Evolutionary conservation across 2,797 vertebrate genomes (phyloP).

Genomic region (Hafferia zeledoni): DNA sequence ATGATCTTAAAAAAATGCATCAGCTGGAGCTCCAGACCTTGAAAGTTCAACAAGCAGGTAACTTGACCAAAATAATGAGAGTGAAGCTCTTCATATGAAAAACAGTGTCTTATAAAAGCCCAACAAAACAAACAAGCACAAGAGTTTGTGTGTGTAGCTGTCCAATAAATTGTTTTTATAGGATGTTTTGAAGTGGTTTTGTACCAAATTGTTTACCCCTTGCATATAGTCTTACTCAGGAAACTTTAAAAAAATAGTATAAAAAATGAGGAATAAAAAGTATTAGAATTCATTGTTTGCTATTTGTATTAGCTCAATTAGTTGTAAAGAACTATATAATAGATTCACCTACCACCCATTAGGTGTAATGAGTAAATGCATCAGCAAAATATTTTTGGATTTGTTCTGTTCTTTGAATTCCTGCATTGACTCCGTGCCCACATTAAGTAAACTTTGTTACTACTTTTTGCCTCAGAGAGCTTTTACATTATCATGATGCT

Average conservation of each 20-base stretch:
- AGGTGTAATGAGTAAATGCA: background rate
- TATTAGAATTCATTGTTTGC: background rate
- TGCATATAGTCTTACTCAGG: background rate
- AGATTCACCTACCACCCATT: background rate
- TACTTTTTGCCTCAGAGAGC: background rate
- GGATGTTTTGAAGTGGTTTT: background rate
- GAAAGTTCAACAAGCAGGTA: constrained; percentile 78
- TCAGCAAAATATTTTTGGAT: background rate
- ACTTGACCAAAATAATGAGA: background rate
- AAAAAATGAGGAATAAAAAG: background rate
- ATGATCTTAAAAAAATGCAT: constrained; percentile 73
- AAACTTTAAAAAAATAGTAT: background rate
- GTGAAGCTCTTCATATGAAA: background rate
- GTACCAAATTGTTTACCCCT: background rate
- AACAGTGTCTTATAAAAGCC: background rate
- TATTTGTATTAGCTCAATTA: background rate
- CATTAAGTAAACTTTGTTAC: background rate
- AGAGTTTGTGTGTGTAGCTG: background rate
- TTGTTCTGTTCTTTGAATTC: background rate
- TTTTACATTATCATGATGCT: background rate
- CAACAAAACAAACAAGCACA: background rate
- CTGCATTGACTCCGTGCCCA: background rate
- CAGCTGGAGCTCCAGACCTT: constrained; percentile 69
- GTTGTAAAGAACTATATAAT: background rate
- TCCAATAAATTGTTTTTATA: background rate